Base-by-base conservation (phyloP, 1,140 invertebrate species). In the Panagrolaimus sp. region DNA sequence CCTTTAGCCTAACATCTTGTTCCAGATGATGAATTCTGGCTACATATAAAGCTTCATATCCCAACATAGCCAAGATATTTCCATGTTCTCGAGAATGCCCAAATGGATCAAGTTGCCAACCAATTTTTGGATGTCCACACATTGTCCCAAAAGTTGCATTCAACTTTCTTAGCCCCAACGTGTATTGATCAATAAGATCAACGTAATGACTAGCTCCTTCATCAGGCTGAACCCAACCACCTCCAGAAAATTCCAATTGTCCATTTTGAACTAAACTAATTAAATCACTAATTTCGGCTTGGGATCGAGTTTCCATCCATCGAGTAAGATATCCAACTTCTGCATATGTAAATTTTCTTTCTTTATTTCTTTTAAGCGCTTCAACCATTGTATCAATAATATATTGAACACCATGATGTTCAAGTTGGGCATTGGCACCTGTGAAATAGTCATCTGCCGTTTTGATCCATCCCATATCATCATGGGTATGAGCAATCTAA, bases 11-110 rank as follows among this genome's bases (percentile, higher is more conserved):
- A 0, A 85, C 72, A 0, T 64, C 77, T 82, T 92, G 93, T 81
- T 97, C 94, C 74, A 90, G 88, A 84, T 90, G 91, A 84, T 97
- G 93, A 14, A 95, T 87, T 55, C 94, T 87, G 1, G 90, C 92
- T 71, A 96, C 88, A 73, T 95, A 91, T 44, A 94, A 84, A 0
- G 91, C 93, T 83, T 94, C 89, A 87, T 87, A 90, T 17, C 86
- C 87, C 83, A 87, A 84, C 84, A 38, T 38, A 7, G 32, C 32
- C 83, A 87, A 87, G 6, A 88, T 69, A 43, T 86, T 86, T 8
- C 87, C 88, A 69, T 86, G 85, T 78, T 89, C 88, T 67, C 84
- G 83, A 12, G 86, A 87, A 77, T 89, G 88, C 12, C 88, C 88
- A 76, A 89, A 89, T 43, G 89, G 87, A 80, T 89, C 88, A 67